Percentiles rank a stretch among this genome's conserved stretches.
phyloP scores from a whole-genome alignment of 2,113 vertebrate species.

The Noctilio leporinus region DNA sequence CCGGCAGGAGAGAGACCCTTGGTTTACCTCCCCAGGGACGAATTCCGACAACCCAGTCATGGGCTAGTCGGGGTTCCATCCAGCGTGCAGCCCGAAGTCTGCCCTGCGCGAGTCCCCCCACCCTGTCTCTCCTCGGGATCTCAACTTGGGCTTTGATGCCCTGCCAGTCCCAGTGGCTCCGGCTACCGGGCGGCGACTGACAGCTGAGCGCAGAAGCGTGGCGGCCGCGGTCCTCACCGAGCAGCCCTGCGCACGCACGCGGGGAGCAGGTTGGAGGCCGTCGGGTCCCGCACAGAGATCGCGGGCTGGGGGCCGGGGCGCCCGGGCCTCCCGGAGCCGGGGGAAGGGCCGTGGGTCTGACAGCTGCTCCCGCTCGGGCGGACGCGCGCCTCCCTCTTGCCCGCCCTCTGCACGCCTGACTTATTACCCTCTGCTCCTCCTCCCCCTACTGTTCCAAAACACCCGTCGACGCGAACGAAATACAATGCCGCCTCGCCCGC shows the following conservation, averaged over 20 bases:
- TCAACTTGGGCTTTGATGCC: slow-evolving; percentile 45
- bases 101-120: not conserved
- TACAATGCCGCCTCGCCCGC: slow-evolving; percentile 59
- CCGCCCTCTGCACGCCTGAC: slow-evolving; percentile 69
- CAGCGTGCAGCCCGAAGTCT: not conserved
- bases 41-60: not conserved
- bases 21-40: not conserved
- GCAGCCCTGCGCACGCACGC: not conserved
- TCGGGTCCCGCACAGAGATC: not conserved
- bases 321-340: not conserved
- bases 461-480: slow-evolving; percentile 69
- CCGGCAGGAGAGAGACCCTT: not conserved
- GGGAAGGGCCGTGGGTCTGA: slow-evolving; percentile 76
- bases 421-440: slow-evolving; percentile 71
- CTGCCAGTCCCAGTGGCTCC: not conserved
- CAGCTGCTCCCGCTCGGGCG: slow-evolving; percentile 72
- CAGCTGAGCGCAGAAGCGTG: slow-evolving; percentile 39
- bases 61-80: too few relatives aligned
- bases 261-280: not conserved
- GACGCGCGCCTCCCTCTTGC: slow-evolving; percentile 53
- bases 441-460: slow-evolving; percentile 72
- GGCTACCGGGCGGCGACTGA: slow-evolving; percentile 36
- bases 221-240: not conserved
- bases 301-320: slow-evolving; percentile 14
- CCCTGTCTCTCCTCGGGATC: not conserved